Evolutionary conservation across 2,113 vertebrate species (phyloP).

Genomic region (Chascanopsetta lugubris): DNA sequence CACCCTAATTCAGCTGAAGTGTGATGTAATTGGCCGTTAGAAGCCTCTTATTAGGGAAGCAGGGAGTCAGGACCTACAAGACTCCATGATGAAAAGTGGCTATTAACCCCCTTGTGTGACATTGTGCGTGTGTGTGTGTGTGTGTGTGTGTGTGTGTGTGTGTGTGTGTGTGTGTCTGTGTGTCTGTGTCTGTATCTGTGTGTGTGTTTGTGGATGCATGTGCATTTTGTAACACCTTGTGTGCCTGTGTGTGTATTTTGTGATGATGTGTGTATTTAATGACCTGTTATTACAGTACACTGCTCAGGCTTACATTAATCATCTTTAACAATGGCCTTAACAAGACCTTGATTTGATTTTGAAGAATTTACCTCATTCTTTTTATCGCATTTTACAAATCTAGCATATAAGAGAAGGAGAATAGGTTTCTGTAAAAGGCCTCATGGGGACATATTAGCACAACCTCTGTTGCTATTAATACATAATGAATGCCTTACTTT

Average conservation of each 20-base stretch:
- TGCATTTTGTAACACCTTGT: too few species aligned
- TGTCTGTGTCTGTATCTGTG: not conserved
- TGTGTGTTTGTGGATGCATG: slow-evolving; percentile 1
- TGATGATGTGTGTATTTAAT: slow-evolving; percentile 5
- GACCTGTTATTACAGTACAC: slow-evolving; percentile 1
- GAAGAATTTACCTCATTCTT: not conserved
- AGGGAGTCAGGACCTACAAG: slow-evolving; percentile 46
- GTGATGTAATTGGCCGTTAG: slow-evolving; percentile 60
- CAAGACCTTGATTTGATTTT: not conserved
- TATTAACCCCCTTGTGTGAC: slow-evolving; percentile 55
- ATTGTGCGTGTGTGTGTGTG: slow-evolving; percentile 9
- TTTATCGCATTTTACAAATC: not conserved
- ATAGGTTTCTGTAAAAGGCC: not conserved
- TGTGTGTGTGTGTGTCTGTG: not conserved
- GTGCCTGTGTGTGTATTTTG: not conserved
- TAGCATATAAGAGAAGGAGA: too few species aligned
- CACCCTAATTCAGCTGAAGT: slow-evolving; percentile 36
- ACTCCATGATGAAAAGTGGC: slow-evolving; percentile 54
- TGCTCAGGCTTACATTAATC: slow-evolving; percentile 1
- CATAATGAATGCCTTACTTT: slow-evolving; percentile 20
- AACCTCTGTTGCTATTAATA: slow-evolving; percentile 17
- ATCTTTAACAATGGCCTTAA: not conserved
- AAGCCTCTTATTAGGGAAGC: slow-evolving; percentile 54
- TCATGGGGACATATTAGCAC: not conserved
- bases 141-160: slow-evolving; percentile 1